Base-by-base conservation (phyloP, 2,113 vertebrate species). In the Casuarius casuarius region DNA sequence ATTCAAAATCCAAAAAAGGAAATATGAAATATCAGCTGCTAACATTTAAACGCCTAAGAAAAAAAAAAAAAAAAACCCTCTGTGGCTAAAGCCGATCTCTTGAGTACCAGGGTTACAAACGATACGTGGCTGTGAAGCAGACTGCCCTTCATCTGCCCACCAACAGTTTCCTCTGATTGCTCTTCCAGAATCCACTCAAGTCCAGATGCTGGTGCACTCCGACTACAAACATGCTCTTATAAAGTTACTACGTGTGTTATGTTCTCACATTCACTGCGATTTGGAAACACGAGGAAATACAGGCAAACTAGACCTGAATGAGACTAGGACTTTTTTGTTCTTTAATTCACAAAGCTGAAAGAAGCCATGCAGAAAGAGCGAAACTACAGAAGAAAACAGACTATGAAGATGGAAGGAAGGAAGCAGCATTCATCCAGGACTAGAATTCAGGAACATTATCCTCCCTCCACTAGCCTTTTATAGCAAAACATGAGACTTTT, bases 201-300 rank as follows among this genome's bases (percentile, higher is more conserved):
- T 26, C 22, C n/a, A 63, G 35, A 44, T 1, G 16, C 40, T 7
- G 21, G 51, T 3, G 3, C 1, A 31, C 48, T 71, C 29, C 1
- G 8, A 71, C 49, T 25, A 23, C n/a, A 4, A 44, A 5, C 0
- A 7, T 6, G 1, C 33, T 70, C 48, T 68, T 49, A 42, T n/a
- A 70, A 68, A 81, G 33, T 63, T 82, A 49, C 46, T 4, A 1
- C 2, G 38, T 38, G 38, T 38, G 38, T 8, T 38, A 38, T 8
- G 38, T 38, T 38, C 38, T 38, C 38, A 38, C 38, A 38, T 38
- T 8, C 38, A 38, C 38, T 38, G 38, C 38, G 38, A 38, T 38
- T 38, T 38, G 38, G 38, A 38, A 38, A 8, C 38, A 29, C 0
- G 1, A 61, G 15, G 68, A 61, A 38, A 38, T 1, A 5, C 3